Evolutionary conservation across 1,140 invertebrate species (phyloP).

Genomic region (Zaprionus capensis): DNA sequence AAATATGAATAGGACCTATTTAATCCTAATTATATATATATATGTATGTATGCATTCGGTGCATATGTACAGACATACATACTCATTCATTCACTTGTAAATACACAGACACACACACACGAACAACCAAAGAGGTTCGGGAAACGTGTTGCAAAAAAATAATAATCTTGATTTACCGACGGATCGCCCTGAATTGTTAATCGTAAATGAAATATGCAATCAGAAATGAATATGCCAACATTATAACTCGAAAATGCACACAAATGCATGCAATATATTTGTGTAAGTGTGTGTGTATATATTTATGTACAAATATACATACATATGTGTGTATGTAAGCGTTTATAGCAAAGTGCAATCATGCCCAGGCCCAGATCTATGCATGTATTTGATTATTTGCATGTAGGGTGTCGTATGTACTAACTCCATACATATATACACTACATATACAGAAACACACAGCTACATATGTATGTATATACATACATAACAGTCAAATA

Average conservation of each 20-base stretch:
- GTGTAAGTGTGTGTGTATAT: background rate
- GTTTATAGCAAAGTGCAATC: background rate
- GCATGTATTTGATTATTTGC: slow-evolving; percentile 2
- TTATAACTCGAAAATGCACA: slow-evolving; percentile 19
- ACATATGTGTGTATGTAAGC: background rate
- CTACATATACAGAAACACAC: background rate
- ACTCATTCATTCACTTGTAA: slow-evolving; percentile 1
- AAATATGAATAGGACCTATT: background rate
- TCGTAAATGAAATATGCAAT: slow-evolving; percentile 43
- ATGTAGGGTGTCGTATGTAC: background rate
- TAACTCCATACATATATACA: background rate
- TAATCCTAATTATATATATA: background rate
- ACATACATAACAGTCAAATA: background rate
- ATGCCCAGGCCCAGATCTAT: slow-evolving; percentile 6
- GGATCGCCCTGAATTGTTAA: slow-evolving; percentile 37
- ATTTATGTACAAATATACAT: background rate
- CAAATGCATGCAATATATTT: slow-evolving; percentile 5
- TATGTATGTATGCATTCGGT: background rate
- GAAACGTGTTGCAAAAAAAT: slow-evolving; percentile 9
- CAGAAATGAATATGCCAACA: slow-evolving; percentile 36
- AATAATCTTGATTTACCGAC: slow-evolving; percentile 32
- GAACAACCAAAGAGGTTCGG: slow-evolving; percentile 10
- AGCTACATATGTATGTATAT: background rate
- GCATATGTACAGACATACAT: background rate
- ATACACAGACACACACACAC: background rate